Percentiles rank a stretch among this genome's conserved stretches.
Evolutionary conservation across 2,113 vertebrate species (phyloP).

Genomic region (Lophotis ruficrista): DNA sequence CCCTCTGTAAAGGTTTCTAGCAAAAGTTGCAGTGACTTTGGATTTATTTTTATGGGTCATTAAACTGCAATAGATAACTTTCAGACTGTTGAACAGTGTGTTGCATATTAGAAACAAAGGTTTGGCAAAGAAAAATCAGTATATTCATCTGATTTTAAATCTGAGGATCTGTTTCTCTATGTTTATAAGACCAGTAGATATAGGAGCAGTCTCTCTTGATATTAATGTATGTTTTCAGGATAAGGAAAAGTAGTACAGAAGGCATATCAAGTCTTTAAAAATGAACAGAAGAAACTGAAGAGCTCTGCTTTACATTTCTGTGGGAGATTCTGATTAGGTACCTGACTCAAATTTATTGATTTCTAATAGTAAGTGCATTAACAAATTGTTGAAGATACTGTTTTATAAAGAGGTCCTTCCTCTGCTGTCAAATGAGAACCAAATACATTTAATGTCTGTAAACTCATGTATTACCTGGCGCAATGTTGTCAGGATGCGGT

Average conservation of each 20-base stretch:
- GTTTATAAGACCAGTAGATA: neutral
- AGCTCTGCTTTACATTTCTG: neutral
- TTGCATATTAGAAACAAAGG: neutral
- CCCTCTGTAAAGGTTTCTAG: neutral
- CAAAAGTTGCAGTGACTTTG: constrained; percentile 1
- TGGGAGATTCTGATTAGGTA: neutral
- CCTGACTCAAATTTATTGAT: neutral
- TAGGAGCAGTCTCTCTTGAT: neutral
- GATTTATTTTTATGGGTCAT: neutral
- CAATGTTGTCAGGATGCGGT: constrained; percentile 86
- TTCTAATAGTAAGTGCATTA: neutral
- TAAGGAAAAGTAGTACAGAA: neutral
- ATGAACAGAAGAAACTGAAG: neutral
- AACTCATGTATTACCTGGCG: constrained; percentile 80
- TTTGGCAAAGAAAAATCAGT: neutral
- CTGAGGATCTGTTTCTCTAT: neutral
- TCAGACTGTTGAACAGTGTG: neutral
- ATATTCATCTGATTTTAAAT: neutral
- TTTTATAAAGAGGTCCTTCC: neutral
- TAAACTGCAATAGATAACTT: neutral
- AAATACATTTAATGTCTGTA: neutral
- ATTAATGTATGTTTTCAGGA: neutral
- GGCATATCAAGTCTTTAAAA: neutral
- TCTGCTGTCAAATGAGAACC: neutral
- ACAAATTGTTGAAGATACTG: neutral